Conservation (phyloP, 2,113 vertebrate genomes). For the Anguilla rostrata region DNA sequence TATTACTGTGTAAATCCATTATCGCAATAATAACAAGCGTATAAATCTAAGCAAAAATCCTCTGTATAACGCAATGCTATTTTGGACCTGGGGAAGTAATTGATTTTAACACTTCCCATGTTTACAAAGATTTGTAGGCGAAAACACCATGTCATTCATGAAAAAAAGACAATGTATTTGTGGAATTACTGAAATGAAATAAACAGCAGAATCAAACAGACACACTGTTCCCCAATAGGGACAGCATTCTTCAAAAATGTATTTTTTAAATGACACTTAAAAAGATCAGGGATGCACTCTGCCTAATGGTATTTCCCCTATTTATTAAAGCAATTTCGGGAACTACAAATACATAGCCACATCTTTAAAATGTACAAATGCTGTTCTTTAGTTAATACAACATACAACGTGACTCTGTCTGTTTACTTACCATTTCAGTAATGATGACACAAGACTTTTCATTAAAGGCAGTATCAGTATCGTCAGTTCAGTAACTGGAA, state of each 20-base stretch:
- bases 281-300: no score
- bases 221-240: no score
- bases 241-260: no score
- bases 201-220: no score
- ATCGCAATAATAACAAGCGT: neutral
- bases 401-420: neutral
- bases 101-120: neutral
- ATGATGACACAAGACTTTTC: neutral
- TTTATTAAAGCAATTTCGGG: no score
- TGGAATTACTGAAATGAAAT: neutral
- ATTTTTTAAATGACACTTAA: no score
- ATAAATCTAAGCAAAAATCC: neutral
- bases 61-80: neutral
- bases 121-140: neutral
- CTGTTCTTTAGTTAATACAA: neutral
- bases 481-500: neutral
- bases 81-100: neutral
- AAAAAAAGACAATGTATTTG: neutral
- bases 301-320: no score
- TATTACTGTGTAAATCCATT: neutral
- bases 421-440: slow-evolving; percentile 1
- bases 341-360: neutral
- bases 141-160: neutral
- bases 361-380: neutral
- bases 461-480: neutral